A percentile compares a stretch with the other conserved stretches of the same genome.
phyloP scores from a whole-genome alignment of 2,888 invertebrate genomes.

The Trichopria drosophilae region DNA sequence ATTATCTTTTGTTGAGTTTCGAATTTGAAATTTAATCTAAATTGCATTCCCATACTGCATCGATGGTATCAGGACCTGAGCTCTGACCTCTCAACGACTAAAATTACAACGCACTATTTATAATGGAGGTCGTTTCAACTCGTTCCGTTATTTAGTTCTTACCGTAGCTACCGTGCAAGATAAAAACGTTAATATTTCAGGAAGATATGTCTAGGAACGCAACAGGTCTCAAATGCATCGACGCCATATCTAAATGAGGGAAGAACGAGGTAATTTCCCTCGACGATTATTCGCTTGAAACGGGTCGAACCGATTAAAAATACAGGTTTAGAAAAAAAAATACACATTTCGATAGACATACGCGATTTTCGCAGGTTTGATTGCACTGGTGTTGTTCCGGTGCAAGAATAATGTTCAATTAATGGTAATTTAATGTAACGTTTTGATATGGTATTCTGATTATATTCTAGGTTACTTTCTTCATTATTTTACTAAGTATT shows the following conservation, averaged over 20 bases:
- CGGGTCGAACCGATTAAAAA: slow-evolving; percentile 14
- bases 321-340: not conserved
- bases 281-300: slow-evolving; percentile 35
- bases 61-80: no score
- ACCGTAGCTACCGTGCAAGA: slow-evolving; percentile 21
- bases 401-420: not conserved
- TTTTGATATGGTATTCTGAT: no score
- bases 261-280: slow-evolving; percentile 42
- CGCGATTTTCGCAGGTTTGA: not conserved
- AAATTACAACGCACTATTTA: no score
- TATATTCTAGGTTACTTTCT: no score
- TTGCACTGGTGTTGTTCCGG: slow-evolving; percentile 6
- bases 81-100: no score
- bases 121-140: no score
- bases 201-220: slow-evolving; percentile 42
- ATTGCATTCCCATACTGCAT: no score
- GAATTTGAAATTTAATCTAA: no score
- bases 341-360: not conserved
- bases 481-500: no score
- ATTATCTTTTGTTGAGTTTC: no score
- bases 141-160: no score
- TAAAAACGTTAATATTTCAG: slow-evolving; percentile 39
- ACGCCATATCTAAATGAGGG: slow-evolving; percentile 40
- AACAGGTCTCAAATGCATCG: slow-evolving; percentile 45
- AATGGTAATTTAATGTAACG: no score